A percentile compares a stretch with the other conserved stretches of the same genome.
Evolutionary conservation across 2,888 invertebrate species (phyloP).

Genomic region (Tachystola acroxantha): DNA sequence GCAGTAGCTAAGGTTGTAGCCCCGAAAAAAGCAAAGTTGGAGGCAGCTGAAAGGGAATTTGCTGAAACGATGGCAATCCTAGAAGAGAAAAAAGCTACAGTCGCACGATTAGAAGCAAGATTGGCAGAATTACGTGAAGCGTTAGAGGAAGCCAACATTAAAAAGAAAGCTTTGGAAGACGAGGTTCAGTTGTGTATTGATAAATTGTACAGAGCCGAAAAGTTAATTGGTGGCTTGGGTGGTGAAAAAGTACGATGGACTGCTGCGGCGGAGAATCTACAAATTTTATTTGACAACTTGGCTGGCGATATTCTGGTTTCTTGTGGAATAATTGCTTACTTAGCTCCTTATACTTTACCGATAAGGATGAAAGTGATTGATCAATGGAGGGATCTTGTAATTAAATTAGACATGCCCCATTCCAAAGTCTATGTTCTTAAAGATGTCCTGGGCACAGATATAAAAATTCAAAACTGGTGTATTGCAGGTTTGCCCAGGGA

Average conservation of each 20-base stretch:
- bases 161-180: conserved; percentile 83
- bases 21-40: conserved; percentile 90
- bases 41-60: conserved; percentile 89
- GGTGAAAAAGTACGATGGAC: conserved; percentile 94
- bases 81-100: conserved; percentile 88
- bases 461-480: conserved; percentile 92
- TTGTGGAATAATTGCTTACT: conserved; percentile 92
- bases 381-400: conserved; percentile 86
- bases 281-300: conserved; percentile 86
- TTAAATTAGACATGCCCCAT: conserved; percentile 85
- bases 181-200: conserved; percentile 89
- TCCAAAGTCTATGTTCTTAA: conserved; percentile 85
- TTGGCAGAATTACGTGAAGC: conserved; percentile 84
- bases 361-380: conserved; percentile 78
- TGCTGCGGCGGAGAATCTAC: conserved; percentile 85
- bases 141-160: conserved; percentile 80
- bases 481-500: conserved; percentile 89
- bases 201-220: conserved; percentile 91
- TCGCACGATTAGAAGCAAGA: conserved; percentile 86
- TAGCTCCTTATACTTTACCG: conserved; percentile 89
- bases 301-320: conserved; percentile 94
- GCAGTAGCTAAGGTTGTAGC: conserved; percentile 89
- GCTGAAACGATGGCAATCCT: conserved; percentile 90
- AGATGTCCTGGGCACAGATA: conserved; percentile 88
- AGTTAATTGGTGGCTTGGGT: conserved; percentile 91